These are phyloP conservation scores for Andrena marginata DNA, from an alignment of 2,888 invertebrate genomes.

Conservation along the genomic window DNA sequence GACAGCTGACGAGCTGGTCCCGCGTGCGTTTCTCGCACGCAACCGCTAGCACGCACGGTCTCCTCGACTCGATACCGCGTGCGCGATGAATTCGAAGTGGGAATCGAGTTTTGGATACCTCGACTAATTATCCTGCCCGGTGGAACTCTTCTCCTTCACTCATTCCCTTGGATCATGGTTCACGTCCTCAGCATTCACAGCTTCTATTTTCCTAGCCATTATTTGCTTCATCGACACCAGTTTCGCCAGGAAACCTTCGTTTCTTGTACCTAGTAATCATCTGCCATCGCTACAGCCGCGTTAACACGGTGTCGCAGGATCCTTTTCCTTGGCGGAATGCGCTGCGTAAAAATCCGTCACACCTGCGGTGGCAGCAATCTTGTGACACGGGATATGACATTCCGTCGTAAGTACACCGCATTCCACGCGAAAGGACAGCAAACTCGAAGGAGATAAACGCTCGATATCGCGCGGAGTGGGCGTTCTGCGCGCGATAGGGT, in stretches of 20 bases:
- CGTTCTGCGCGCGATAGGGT: constrained; percentile 11
- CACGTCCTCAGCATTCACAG: neutral
- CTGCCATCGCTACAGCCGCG: neutral
- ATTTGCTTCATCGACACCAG: too few species aligned
- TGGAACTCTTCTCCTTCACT: neutral
- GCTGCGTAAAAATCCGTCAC: constrained; percentile 48
- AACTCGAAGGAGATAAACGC: constrained; percentile 48
- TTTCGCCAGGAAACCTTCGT: too few species aligned
- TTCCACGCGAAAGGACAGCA: constrained; percentile 54
- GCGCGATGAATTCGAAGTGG: neutral
- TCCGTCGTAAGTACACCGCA: constrained; percentile 52
- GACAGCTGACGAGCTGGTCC: constrained; percentile 62
- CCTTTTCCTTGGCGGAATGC: constrained; percentile 23
- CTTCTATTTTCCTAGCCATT: too few species aligned
- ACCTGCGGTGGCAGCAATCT: constrained; percentile 45
- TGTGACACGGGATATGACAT: constrained; percentile 54
- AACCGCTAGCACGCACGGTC: constrained; percentile 21
- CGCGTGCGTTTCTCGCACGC: constrained; percentile 46
- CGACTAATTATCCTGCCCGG: neutral
- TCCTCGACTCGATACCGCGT: neutral
- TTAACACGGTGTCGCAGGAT: neutral
- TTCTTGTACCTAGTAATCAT: neutral
- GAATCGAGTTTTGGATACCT: neutral
- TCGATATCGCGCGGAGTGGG: constrained; percentile 37
- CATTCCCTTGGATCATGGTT: neutral